Evolutionary conservation across 2,888 invertebrate species (phyloP).

Genomic region (Auanema sp.): DNA sequence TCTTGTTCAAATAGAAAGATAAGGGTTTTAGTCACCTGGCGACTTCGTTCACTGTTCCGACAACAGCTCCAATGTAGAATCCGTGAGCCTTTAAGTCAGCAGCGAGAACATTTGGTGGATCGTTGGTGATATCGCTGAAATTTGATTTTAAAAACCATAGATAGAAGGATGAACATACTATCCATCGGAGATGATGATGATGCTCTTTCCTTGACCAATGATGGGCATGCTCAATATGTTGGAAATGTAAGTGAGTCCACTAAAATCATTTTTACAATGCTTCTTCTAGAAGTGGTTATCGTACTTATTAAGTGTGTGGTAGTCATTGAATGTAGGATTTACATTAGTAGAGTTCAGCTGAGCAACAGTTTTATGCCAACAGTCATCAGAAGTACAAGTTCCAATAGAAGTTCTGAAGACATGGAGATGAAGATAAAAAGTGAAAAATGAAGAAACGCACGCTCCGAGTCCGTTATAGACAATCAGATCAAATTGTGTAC

Average conservation of each 20-base stretch:
- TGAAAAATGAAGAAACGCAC: constrained; percentile 3
- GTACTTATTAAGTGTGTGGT: constrained; percentile 12
- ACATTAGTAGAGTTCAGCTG: not conserved
- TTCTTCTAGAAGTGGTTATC: not conserved
- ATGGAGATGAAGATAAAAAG: not conserved
- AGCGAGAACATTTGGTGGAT: not conserved
- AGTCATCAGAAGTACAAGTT: constrained; percentile 9
- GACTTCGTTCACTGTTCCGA: constrained; percentile 1
- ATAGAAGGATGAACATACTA: constrained; percentile 7
- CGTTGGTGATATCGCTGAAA: constrained; percentile 18
- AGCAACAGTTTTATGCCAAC: constrained; percentile 12
- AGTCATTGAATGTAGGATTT: constrained; percentile 4
- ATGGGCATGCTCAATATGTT: not conserved
- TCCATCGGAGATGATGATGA: constrained; percentile 18
- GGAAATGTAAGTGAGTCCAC: constrained; percentile 2
- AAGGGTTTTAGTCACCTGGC: too few relatives aligned
- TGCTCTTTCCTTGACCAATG: constrained; percentile 2
- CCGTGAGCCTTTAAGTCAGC: constrained; percentile 1
- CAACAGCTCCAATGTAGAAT: constrained; percentile 16
- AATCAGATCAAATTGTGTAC: constrained; percentile 12
- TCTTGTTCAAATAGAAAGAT: too few relatives aligned
- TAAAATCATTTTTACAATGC: constrained; percentile 10
- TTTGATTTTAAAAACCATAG: not conserved
- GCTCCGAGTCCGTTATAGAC: constrained; percentile 7
- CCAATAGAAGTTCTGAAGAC: not conserved